Evolutionary conservation across 2,888 invertebrate genomes (phyloP).

Genomic region (Hyposoter didymator): DNA sequence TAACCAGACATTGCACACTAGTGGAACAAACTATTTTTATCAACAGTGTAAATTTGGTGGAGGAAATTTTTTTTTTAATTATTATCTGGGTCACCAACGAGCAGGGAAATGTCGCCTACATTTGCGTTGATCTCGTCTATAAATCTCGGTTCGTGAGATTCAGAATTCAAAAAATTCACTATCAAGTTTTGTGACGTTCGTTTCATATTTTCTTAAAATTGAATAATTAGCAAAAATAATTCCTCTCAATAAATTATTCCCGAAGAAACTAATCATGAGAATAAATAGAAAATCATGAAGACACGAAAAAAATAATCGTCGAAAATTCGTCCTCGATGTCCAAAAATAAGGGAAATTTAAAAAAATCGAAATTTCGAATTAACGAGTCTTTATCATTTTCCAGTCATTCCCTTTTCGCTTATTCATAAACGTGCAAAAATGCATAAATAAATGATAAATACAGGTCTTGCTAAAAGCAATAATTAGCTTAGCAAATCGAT

Average conservation of each 20-base stretch:
- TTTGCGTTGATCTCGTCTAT: background rate
- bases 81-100: slow-evolving; percentile 5
- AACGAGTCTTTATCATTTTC: background rate
- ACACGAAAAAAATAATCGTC: no score
- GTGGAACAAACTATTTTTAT: background rate
- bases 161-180: background rate
- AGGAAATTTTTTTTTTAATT: background rate
- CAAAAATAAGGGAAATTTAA: no score
- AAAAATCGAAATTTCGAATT: no score
- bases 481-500: background rate
- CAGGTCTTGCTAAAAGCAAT: background rate
- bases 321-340: no score
- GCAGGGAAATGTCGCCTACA: background rate
- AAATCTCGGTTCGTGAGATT: background rate
- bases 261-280: background rate
- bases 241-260: background rate
- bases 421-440: background rate
- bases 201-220: background rate
- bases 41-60: background rate
- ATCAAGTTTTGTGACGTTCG: background rate
- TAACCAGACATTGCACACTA: background rate
- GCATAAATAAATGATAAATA: background rate
- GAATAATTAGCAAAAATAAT: background rate
- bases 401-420: background rate
- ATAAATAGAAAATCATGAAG: background rate